Evolutionary conservation across 2,888 invertebrate species (phyloP), one percentile per base, ranked within the genome.

Genomic region (Epinotia demarniana): DNA sequence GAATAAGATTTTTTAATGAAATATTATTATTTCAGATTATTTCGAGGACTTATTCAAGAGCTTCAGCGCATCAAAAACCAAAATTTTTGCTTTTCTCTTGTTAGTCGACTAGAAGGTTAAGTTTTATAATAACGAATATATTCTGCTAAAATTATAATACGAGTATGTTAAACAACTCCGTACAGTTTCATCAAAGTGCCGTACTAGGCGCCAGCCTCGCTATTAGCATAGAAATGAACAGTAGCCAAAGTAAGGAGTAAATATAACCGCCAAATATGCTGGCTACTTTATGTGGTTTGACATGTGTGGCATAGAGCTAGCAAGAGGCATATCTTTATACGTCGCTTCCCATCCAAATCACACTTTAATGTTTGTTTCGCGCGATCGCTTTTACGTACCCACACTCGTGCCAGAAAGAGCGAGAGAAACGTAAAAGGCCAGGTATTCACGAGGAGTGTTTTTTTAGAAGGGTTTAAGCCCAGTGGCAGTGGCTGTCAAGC

Each of bases 201-300:
- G 49, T 23, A 5, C 53, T 27, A 46, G 46, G 18, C 66, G 66
- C 16, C 27, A 18, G 53, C 23, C 77, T 72, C 55, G 77, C 71
- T 62, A 93, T 93, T 93, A 92, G 92, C 92, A 93, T 93, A 91
- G 89, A 93, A 92, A 93, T 92, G 87, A 92, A 87, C 87, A 85
- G 89, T 87, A 88, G 89, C 89, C 90, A 90, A 91, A 89, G 87
- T 90, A 88, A 86, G 85, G 87, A 88, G 88, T 91, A 91, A 89
- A 90, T 89, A 66, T 53, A 90, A 87, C 84, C 83, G 81, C 82
- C 81, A 60, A 71, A 75, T 75, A 75, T 66, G 55, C 66, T 8
- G 9, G 55, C 33, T 66, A 71, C 61, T 70, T 70, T 74, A 63
- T 43, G 3, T 11, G 62, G 43, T 62, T 43, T 46, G 23, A 63